Evolutionary conservation across 1,140 invertebrate species (phyloP).

Genomic region (Whitmania pigra): DNA sequence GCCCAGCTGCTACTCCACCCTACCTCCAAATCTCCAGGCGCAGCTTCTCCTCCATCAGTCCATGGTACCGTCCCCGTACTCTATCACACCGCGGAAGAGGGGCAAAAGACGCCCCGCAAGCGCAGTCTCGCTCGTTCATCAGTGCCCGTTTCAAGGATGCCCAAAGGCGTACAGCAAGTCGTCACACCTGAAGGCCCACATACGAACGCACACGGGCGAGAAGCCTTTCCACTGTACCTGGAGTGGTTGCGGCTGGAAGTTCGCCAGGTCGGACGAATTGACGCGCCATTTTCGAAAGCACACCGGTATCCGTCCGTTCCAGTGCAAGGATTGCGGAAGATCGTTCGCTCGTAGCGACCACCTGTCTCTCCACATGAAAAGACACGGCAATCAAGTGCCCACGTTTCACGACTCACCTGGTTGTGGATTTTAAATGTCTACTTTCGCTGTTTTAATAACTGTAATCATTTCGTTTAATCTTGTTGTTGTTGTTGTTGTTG

Average conservation of each 20-base stretch:
- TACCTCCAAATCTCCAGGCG: background rate
- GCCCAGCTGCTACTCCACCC: background rate
- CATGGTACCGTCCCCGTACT: background rate
- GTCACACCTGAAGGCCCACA: constrained; percentile 74
- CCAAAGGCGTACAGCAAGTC: constrained; percentile 97
- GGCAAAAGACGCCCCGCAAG: background rate
- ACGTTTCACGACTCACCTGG: background rate
- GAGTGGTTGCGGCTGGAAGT: constrained; percentile 73
- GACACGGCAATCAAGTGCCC: background rate
- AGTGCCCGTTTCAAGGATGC: constrained; percentile 81
- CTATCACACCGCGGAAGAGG: background rate
- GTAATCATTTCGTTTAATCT: too few species aligned
- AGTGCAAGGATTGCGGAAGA: background rate
- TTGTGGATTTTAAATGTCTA: too few species aligned
- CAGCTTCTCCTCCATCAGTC: background rate
- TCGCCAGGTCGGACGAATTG: constrained; percentile 87
- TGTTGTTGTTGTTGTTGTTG: too few species aligned
- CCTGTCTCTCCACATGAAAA: constrained; percentile 3
- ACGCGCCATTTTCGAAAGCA: constrained; percentile 91
- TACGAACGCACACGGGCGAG: constrained; percentile 49
- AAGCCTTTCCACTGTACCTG: constrained; percentile 66
- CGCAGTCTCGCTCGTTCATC: constrained; percentile 42
- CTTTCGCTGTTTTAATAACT: too few species aligned
- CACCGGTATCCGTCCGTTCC: constrained; percentile 50
- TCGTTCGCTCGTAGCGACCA: constrained; percentile 1